Base-by-base conservation (phyloP, 64 coral and sea anemone species). In the Catalaphyllia jardinei region DNA sequence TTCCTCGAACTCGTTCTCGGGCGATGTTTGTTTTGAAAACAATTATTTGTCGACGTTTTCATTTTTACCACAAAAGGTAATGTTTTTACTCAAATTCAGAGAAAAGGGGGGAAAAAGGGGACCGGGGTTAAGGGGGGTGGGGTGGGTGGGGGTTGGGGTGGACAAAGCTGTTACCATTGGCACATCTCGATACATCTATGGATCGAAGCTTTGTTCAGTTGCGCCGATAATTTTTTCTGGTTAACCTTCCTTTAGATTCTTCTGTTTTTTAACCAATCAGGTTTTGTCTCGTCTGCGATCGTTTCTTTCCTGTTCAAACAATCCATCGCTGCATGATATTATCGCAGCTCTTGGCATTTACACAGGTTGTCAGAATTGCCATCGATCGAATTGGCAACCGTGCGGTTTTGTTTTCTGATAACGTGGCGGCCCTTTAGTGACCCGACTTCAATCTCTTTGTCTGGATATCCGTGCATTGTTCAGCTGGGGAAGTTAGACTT, bases 241-340 rank as follows among this genome's bases (percentile, higher is more conserved):
- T 22, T 22, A 1, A 9, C 20, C 33, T 10, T 76, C 39, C 16
- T 20, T 22, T 8, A 20, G 28, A 30, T 35, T 65, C 30, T 13
- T 64, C 27, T 39, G 10, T 82, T 82, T 62, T 82, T 20, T 79
- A 79, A 11, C 79, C 59, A 82, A 82, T 82, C 18, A 82, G 17
- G 10, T 60, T 19, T 24, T 65, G 52, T 61, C 30, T 12, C 79
- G 79, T 82, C 18, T 9, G 29, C 17, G 79, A 61, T 38, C 35
- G 9, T 10, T 64, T 80, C 1, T 61, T 39, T 35, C 17, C 28
- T 64, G 29, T 63, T 65, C 59, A 82, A 64, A 82, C 59, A 64
- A 51, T 20, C 38, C 18, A 64, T 42, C 60, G 3, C 4, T 31
- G n/a, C n/a, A n/a, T n/a, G 15, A 39, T 63, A 67, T 64, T 82